Base-by-base conservation (phyloP, 2,888 invertebrate genomes). In the Psylliodes chrysocephalus region DNA sequence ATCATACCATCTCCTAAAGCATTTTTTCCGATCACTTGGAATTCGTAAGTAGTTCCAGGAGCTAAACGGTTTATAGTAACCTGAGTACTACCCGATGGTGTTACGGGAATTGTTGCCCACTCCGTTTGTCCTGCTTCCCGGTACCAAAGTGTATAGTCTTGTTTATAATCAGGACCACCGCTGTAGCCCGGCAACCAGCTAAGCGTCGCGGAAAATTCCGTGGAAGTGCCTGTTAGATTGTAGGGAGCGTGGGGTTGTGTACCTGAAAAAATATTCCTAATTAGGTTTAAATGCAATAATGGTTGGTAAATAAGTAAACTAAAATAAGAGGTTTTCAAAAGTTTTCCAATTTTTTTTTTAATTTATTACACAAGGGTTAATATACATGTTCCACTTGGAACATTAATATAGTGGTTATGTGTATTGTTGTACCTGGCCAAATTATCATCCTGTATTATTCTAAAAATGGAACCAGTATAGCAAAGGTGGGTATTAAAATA, bases 241-340 rank as follows among this genome's bases (percentile, higher is more conserved):
- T 95, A 95, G 0, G 98, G 98, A 42, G 98, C 96, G 84, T 98
- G 97, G 12, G 97, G 97, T 78, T 96, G 95, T 12, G 97, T 97
- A 22, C 64, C 63, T 63, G 6, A 3, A 35, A 12, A 35, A 12
- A 4, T 22, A 22, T 22, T 22, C 6, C 22, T 22, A 22, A 22
- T 22, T 22, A 22, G 22, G 6, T 22, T n/a, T n/a, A n/a, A n/a
- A n/a, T n/a, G n/a, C n/a, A n/a, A n/a, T n/a, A n/a, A n/a, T n/a
- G n/a, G n/a, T n/a, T n/a, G n/a, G n/a, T n/a, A n/a, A n/a, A n/a
- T n/a, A n/a, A n/a, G n/a, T n/a, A n/a, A n/a, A n/a, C n/a, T n/a
- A n/a, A n/a, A n/a, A n/a, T n/a, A n/a, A n/a, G n/a, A n/a, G n/a
- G n/a, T n/a, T n/a, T n/a, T n/a, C n/a, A n/a, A n/a, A n/a, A n/a